phyloP scores from a whole-genome alignment of 2,113 vertebrate genomes.

The Thryonomys swinderianus region DNA sequence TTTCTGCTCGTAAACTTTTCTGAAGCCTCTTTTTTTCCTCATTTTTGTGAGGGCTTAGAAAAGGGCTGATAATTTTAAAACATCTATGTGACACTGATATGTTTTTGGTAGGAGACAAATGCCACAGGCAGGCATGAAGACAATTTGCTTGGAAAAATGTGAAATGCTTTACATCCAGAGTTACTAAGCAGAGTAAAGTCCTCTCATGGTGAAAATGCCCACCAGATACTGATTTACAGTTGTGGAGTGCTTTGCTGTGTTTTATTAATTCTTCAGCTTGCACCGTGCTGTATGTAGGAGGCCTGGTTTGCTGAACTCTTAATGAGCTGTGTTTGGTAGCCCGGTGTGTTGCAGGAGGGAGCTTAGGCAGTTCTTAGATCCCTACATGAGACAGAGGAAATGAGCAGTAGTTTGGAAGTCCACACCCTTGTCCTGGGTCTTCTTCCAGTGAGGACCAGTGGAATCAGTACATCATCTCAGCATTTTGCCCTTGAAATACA shows the following conservation, averaged over 20 bases:
- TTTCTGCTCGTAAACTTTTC: conserved; percentile 61
- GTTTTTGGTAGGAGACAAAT: conserved; percentile 65
- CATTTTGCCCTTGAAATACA: conserved; percentile 65
- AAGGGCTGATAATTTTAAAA: conserved; percentile 62
- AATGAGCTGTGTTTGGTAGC: not conserved
- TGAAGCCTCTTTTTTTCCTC: not conserved
- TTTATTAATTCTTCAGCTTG: not conserved
- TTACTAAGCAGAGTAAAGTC: conserved; percentile 56
- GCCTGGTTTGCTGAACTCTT: not conserved
- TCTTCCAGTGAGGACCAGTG: not conserved
- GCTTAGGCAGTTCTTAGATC: not conserved
- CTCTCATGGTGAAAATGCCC: conserved; percentile 5
- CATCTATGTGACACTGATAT: conserved; percentile 52
- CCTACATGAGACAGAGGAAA: fast-evolving
- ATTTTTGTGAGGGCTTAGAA: conserved; percentile 11
- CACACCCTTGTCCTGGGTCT: not conserved
- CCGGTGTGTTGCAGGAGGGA: not conserved
- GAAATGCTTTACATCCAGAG: conserved; percentile 41
- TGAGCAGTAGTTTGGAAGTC: not conserved
- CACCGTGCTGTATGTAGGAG: not conserved
- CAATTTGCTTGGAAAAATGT: conserved; percentile 54
- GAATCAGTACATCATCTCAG: not conserved
- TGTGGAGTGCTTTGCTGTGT: not conserved
- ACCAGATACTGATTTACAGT: not conserved
- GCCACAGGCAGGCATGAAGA: conserved; percentile 40